Evolutionary conservation across 2,888 invertebrate species (phyloP).

Genomic region (Exephanes ischioxanthus): DNA sequence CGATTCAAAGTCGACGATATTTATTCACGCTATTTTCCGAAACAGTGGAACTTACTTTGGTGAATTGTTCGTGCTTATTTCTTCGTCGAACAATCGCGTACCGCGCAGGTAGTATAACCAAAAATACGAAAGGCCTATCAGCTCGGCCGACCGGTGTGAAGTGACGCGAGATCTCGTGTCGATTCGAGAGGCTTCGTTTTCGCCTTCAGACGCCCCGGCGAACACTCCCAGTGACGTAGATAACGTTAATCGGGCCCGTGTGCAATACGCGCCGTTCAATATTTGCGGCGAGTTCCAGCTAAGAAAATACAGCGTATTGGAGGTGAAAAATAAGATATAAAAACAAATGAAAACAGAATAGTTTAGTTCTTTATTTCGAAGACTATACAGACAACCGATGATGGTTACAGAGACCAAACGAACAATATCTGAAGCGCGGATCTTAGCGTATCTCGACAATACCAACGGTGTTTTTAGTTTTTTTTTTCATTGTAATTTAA

Average conservation of each 20-base stretch:
- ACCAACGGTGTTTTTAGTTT: constrained; percentile 3
- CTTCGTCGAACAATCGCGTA: constrained; percentile 45
- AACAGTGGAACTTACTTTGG: constrained; percentile 50
- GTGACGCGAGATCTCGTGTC: constrained; percentile 12
- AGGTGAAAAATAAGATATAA: background rate
- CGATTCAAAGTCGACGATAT: background rate
- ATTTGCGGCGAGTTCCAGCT: too few species aligned
- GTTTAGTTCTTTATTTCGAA: constrained; percentile 37
- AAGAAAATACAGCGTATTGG: background rate
- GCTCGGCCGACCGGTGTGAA: constrained; percentile 46
- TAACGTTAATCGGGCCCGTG: background rate
- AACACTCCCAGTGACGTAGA: background rate
- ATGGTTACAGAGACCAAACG: constrained; percentile 29
- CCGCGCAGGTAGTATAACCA: constrained; percentile 54
- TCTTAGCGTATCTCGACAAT: constrained; percentile 3
- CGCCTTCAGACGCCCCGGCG: background rate
- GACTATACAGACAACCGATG: constrained; percentile 47
- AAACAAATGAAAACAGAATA: constrained; percentile 20
- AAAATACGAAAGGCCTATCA: constrained; percentile 54
- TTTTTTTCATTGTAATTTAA: constrained; percentile 4
- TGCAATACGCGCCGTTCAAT: too few species aligned
- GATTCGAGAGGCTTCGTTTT: background rate
- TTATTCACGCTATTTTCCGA: background rate
- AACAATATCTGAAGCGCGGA: background rate
- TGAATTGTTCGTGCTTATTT: constrained; percentile 43